Percentiles rank a stretch among this genome's conserved stretches.
Conservation (phyloP, 35 echinoderm and acorn worm species). For the Stichopus chloronotus region DNA sequence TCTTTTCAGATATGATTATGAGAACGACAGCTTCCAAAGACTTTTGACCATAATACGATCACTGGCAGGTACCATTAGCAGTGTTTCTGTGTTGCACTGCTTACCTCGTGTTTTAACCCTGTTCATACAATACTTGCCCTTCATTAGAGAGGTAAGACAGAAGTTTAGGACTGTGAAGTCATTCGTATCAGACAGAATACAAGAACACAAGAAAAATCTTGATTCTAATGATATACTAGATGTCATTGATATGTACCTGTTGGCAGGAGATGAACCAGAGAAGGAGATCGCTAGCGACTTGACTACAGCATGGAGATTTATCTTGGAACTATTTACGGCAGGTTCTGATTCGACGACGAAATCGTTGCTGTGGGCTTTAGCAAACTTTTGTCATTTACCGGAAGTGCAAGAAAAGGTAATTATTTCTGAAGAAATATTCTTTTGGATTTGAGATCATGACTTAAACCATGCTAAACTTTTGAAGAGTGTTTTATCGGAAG, state of each 20-base stretch:
- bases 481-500: too few relatives aligned
- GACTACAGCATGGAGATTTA: neutral
- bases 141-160: neutral
- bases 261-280: neutral
- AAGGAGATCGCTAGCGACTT: neutral
- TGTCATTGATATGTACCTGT: slow-evolving; percentile 47
- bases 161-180: neutral
- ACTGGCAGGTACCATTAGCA: neutral
- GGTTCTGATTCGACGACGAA: slow-evolving; percentile 23
- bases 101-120: neutral
- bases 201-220: neutral
- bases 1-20: slow-evolving; percentile 2
- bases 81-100: neutral
- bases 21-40: neutral
- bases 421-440: too few relatives aligned
- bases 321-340: slow-evolving; percentile 10
- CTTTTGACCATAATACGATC: neutral
- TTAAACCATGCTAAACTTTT: too few relatives aligned
- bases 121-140: neutral
- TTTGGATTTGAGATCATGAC: too few relatives aligned
- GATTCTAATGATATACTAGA: slow-evolving; percentile 9
- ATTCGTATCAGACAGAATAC: neutral
- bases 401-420: slow-evolving; percentile 42
- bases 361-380: slow-evolving; percentile 9
- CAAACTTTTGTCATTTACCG: slow-evolving; percentile 14